A percentile compares a stretch with the other conserved stretches of the same genome.
phyloP scores from a whole-genome alignment of 2,888 invertebrate genomes.

The Xanthia icteritia region DNA sequence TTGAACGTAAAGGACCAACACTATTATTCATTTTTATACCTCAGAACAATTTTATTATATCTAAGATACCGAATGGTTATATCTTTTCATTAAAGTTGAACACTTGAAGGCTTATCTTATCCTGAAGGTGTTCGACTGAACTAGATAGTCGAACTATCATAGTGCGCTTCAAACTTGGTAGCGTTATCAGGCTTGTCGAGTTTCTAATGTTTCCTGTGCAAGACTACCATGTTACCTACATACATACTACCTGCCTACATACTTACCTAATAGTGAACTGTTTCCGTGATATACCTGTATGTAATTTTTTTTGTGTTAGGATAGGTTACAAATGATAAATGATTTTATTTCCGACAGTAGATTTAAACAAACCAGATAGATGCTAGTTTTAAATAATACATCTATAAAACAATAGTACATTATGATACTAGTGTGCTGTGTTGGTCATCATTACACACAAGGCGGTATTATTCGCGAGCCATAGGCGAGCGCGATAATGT shows the following conservation, averaged over 20 bases:
- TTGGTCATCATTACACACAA: no score
- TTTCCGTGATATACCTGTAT: neutral
- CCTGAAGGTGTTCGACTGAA: constrained; percentile 44
- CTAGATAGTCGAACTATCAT: constrained; percentile 29
- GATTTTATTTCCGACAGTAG: no score
- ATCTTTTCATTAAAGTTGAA: constrained; percentile 27
- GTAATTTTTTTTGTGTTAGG: neutral
- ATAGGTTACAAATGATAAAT: neutral
- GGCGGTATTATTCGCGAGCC: no score
- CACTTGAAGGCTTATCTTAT: constrained; percentile 33
- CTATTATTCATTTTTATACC: neutral
- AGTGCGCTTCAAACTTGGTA: constrained; percentile 42
- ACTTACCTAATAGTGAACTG: constrained; percentile 15
- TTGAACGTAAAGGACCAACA: neutral
- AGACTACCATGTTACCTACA: no score
- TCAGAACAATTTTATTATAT: neutral
- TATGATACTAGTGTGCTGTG: no score
- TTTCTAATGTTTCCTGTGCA: constrained; percentile 49
- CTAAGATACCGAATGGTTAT: neutral
- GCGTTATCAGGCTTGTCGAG: constrained; percentile 31
- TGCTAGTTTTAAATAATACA: no score
- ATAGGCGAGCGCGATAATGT: no score
- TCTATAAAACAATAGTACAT: no score
- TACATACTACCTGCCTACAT: no score
- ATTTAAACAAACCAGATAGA: no score